Evolutionary conservation across 2,888 invertebrate species (phyloP).

Genomic region (Drosophila helvetica): DNA sequence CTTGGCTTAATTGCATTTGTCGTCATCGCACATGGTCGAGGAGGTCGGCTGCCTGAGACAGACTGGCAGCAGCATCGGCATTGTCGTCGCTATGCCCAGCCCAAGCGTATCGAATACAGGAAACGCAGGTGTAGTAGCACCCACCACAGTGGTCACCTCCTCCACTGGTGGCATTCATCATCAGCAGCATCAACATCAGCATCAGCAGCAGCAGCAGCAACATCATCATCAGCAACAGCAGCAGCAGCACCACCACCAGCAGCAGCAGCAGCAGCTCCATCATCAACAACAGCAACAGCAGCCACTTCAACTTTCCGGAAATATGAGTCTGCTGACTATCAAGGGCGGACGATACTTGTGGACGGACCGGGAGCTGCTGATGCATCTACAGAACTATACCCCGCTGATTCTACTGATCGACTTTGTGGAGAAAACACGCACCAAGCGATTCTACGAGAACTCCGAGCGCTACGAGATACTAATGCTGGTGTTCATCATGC

Average conservation of each 20-base stretch:
- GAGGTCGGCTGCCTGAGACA: constrained; percentile 73
- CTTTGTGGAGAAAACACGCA: constrained; percentile 81
- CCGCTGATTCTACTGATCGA: constrained; percentile 78
- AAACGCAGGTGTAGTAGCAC: constrained; percentile 30
- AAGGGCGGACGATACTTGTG: constrained; percentile 71
- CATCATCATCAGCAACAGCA: constrained; percentile 32
- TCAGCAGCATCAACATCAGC: constrained; percentile 9
- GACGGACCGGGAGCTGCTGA: constrained; percentile 77
- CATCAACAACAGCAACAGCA: constrained; percentile 38
- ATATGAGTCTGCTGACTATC: constrained; percentile 66
- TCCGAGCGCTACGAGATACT: constrained; percentile 80
- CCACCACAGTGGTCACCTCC: constrained; percentile 11
- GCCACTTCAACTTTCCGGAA: constrained; percentile 41
- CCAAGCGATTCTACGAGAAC: constrained; percentile 80
- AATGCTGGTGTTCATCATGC: constrained; percentile 80
- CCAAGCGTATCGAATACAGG: constrained; percentile 41
- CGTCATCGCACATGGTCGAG: constrained; percentile 62
- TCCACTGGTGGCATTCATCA: constrained; percentile 31
- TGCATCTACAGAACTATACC: constrained; percentile 81
- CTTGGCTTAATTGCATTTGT: constrained; percentile 41
- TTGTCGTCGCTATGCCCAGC: constrained; percentile 60
- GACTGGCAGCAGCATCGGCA: constrained; percentile 57
- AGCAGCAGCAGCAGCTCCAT: constrained; percentile 42
- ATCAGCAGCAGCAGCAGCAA: constrained; percentile 17
- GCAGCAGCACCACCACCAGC: constrained; percentile 42